Conservation (phyloP, 2,888 invertebrate genomes). For the Catocala fraxini region DNA sequence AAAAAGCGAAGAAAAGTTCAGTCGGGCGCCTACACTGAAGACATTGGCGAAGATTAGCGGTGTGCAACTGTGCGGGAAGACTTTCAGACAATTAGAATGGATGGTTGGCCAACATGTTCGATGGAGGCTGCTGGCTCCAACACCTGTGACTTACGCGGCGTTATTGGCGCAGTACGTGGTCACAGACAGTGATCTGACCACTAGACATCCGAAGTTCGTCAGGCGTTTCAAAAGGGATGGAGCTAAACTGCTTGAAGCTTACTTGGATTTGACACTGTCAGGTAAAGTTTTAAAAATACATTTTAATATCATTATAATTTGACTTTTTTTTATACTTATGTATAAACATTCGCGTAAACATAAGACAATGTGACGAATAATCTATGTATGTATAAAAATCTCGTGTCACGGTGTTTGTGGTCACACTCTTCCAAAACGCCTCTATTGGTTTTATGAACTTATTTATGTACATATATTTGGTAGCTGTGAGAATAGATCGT, state of each 20-base stretch:
- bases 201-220: constrained; percentile 77
- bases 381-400: no score
- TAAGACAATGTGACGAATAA: no score
- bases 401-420: no score
- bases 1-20: constrained; percentile 81
- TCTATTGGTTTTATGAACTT: no score
- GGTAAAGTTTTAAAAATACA: constrained; percentile 55
- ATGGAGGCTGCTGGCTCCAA: constrained; percentile 78
- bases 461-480: no score
- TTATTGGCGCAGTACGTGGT: constrained; percentile 76
- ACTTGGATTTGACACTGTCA: constrained; percentile 78
- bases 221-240: constrained; percentile 76
- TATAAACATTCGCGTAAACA: no score
- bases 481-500: no score
- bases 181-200: constrained; percentile 73
- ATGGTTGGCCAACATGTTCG: constrained; percentile 81
- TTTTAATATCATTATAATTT: no score
- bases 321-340: no score
- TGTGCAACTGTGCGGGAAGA: constrained; percentile 75
- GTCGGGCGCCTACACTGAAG: constrained; percentile 75
- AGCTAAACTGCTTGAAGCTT: constrained; percentile 71
- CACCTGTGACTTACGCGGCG: constrained; percentile 77
- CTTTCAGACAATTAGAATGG: constrained; percentile 81
- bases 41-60: constrained; percentile 72
- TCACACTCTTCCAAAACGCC: no score